Evolutionary conservation across 2,888 invertebrate genomes (phyloP).

Genomic region (Tenthredo notha): DNA sequence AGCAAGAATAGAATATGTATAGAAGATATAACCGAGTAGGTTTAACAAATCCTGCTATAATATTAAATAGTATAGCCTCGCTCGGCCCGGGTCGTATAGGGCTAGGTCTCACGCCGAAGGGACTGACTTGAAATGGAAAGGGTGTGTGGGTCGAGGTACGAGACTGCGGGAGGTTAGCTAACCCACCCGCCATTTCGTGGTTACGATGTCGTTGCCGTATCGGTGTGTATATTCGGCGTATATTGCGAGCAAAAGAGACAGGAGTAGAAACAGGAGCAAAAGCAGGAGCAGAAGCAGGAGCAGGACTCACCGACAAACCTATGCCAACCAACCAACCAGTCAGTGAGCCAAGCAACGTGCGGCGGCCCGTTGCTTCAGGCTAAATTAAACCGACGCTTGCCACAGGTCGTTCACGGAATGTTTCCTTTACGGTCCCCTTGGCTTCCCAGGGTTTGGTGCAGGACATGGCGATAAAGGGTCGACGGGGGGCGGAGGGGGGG

Average conservation of each 20-base stretch:
- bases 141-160: slow-evolving; percentile 46
- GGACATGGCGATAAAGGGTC: slow-evolving; percentile 46
- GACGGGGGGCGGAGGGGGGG: neutral
- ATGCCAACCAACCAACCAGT: slow-evolving; percentile 16
- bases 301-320: slow-evolving; percentile 15
- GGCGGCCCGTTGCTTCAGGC: slow-evolving; percentile 59
- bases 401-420: slow-evolving; percentile 48
- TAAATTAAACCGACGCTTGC: slow-evolving; percentile 62
- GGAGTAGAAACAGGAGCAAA: neutral
- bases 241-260: slow-evolving; percentile 59
- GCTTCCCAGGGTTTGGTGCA: slow-evolving; percentile 11
- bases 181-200: slow-evolving; percentile 60
- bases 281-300: neutral
- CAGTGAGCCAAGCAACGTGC: slow-evolving; percentile 27
- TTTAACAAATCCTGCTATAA: slow-evolving; percentile 49
- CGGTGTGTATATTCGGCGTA: slow-evolving; percentile 58
- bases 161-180: slow-evolving; percentile 40
- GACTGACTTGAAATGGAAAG: slow-evolving; percentile 44
- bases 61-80: slow-evolving; percentile 40
- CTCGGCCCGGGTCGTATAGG: neutral
- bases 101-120: slow-evolving; percentile 6
- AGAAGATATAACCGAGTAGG: slow-evolving; percentile 39
- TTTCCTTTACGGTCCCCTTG: slow-evolving; percentile 50
- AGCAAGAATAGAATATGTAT: slow-evolving; percentile 48
- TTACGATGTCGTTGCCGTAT: slow-evolving; percentile 67